phyloP scores from a whole-genome alignment of 2,797 vertebrate species.

The Urocyon cinereoargenteus region DNA sequence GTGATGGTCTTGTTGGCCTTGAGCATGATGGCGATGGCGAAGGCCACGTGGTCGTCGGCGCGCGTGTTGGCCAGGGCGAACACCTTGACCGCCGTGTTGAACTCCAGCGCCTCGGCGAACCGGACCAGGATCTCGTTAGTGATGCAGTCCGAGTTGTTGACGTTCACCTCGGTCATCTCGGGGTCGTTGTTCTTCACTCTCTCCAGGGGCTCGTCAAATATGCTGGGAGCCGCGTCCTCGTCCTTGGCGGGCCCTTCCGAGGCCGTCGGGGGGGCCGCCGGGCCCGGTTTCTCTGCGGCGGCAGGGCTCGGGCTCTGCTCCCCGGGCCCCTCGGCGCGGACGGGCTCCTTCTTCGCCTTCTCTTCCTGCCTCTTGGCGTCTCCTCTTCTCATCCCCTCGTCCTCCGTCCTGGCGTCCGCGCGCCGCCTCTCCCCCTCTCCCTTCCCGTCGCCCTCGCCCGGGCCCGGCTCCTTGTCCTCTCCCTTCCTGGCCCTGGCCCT shows the following conservation, averaged over 20 bases:
- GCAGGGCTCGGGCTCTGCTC: no score
- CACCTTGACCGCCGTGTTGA: slow-evolving; percentile 93
- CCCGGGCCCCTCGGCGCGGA: no score
- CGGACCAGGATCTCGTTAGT: slow-evolving; percentile 95
- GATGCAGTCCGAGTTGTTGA: slow-evolving; percentile 99
- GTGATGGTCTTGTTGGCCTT: slow-evolving; percentile 94
- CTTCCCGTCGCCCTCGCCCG: slow-evolving; percentile 65
- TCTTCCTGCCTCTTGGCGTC: slow-evolving; percentile 78
- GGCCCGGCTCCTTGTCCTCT: slow-evolving; percentile 77
- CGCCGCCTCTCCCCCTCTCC: background rate
- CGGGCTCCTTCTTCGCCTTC: slow-evolving; percentile 14
- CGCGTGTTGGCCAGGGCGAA: slow-evolving; percentile 97
- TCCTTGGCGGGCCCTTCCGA: slow-evolving; percentile 83
- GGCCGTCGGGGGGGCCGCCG: background rate
- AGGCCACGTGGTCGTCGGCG: slow-evolving; percentile 97
- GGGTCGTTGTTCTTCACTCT: slow-evolving; percentile 93
- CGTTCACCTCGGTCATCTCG: slow-evolving; percentile 92
- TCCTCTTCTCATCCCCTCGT: slow-evolving; percentile 7
- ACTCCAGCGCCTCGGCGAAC: slow-evolving; percentile 94
- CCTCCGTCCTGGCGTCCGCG: slow-evolving; percentile 62
- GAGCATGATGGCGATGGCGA: slow-evolving; percentile 94
- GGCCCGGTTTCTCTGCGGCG: slow-evolving; percentile 51
- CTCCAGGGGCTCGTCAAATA: slow-evolving; percentile 96
- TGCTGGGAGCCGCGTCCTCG: slow-evolving; percentile 93
- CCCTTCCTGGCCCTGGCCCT: slow-evolving; percentile 69